Evolutionary conservation across 2,888 invertebrate genomes (phyloP).

Genomic region (Zygogramma bicolorata): DNA sequence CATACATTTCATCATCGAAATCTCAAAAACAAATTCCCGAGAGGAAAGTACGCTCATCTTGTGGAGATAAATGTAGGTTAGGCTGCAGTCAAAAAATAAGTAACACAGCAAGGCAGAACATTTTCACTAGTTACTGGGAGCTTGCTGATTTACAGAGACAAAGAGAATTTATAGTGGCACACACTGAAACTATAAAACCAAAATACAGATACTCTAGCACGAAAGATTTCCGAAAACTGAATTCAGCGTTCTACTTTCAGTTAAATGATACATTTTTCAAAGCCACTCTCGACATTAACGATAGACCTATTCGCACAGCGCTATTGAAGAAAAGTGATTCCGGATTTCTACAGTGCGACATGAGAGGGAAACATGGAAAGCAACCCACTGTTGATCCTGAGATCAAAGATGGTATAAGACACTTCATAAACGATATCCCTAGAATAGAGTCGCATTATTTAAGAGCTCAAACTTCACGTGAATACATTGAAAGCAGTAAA

Average conservation of each 20-base stretch:
- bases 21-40: conserved; percentile 1
- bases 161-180: neutral
- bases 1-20: conserved; percentile 12
- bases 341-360: conserved; percentile 23
- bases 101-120: neutral
- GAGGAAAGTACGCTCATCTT: conserved; percentile 11
- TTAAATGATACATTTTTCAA: conserved; percentile 35
- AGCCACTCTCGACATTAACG: conserved; percentile 23
- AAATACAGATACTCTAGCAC: conserved; percentile 20
- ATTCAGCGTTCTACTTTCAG: conserved; percentile 32
- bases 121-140: conserved; percentile 6
- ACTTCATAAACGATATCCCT: too few species aligned
- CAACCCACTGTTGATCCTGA: conserved; percentile 28
- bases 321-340: neutral
- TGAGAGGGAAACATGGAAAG: conserved; percentile 33
- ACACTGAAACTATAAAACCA: conserved; percentile 3
- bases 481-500: too few species aligned
- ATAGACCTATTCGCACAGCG: conserved; percentile 25
- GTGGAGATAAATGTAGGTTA: conserved; percentile 13
- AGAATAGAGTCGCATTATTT: too few species aligned
- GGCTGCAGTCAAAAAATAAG: conserved; percentile 6
- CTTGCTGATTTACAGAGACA: conserved; percentile 14
- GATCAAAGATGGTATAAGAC: conserved; percentile 14
- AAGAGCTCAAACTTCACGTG: too few species aligned
- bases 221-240: conserved; percentile 15